A percentile compares a stretch with the other conserved stretches of the same genome.
These are phyloP conservation scores for Oncorhynchus gorbuscha DNA, from an alignment of 2,113 vertebrate genomes.

Conservation along the genomic window DNA sequence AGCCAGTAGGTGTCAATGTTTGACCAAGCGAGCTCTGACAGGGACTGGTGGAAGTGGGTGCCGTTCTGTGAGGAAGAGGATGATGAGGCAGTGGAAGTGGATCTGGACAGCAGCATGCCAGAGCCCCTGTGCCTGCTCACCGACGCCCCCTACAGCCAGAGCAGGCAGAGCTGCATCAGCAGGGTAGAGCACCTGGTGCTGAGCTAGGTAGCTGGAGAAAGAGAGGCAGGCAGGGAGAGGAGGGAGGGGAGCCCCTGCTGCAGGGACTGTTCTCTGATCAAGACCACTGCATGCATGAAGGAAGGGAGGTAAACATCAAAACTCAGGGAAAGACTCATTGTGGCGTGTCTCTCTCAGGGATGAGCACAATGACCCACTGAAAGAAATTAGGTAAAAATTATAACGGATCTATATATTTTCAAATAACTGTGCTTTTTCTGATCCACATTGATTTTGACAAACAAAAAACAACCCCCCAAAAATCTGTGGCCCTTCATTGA, in stretches of 20 bases:
- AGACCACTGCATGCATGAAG: neutral
- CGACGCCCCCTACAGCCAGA: conserved; percentile 63
- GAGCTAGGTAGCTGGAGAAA: conserved; percentile 12
- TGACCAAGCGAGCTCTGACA: conserved; percentile 49
- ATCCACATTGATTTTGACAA: no score
- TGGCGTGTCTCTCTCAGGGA: conserved; percentile 76
- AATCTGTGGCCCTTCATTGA: neutral
- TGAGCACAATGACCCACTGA: conserved; percentile 94
- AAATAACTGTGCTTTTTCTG: no score
- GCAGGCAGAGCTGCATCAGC: neutral
- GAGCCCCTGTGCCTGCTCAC: conserved; percentile 52
- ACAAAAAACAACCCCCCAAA: no score
- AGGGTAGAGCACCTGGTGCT: neutral
- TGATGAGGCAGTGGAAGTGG: conserved; percentile 50
- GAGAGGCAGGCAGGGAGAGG: conserved; percentile 48
- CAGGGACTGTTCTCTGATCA: conserved; percentile 4
- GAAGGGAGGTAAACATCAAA: conserved; percentile 29
- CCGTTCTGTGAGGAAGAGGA: conserved; percentile 57
- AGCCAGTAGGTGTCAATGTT: conserved; percentile 64
- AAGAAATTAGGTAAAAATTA: conserved; percentile 71
- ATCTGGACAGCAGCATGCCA: conserved; percentile 50
- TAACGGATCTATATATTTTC: no score
- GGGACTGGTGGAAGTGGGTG: conserved; percentile 63
- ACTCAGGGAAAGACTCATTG: conserved; percentile 12
- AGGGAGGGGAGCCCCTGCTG: conserved; percentile 47